Base-by-base conservation (phyloP, 2,113 vertebrate genomes). In the Cheirogaleus medius region DNA sequence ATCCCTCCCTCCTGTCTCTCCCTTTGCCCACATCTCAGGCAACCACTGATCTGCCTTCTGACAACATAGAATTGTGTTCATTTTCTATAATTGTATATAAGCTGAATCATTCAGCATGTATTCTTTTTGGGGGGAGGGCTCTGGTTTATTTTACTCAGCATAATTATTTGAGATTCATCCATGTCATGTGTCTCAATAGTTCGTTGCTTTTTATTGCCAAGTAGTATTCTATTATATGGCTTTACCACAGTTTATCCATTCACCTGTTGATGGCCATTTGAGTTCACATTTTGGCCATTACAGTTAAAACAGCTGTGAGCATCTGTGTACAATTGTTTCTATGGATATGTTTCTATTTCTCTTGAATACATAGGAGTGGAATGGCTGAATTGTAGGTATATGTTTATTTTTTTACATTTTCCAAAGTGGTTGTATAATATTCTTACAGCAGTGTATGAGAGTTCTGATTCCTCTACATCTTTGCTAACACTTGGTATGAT, bases 31-130 rank as follows among this genome's bases (percentile, higher is more conserved):
- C 11, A 9, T 25, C 13, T 32, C 42, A 81, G 69, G 78, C 49
- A 92, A 88, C 44, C 47, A 89, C 27, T 88, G 42, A 82, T 78
- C 5, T 80, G 8, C 32, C 87, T 92, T 64, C 13, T 87, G 1
- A 84, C 12, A 90, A 69, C 42, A 92, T 1, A 78, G 52, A 82
- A 71, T 84, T 27, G 39, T 84, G 89, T 80, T 49, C 23, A 66
- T 60, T 86, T 94, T 92, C 80, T 91, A 9, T 88, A 80, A 78
- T 82, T 93, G 71, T 34, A 56, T 77, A 73, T 85, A 85, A 94
- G 63, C 84, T 25, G 25, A 66, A 91, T 69, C 7, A 60, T 83
- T 78, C 3, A 66, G 9, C 13, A 58, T 86, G 4, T 56, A 44
- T n/a, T 92, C 23, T 86, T 91, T 73, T 71, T 2, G 4, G 21